Percentiles rank a stretch among this genome's conserved stretches.
These are phyloP conservation scores for Sardinella longiceps DNA, from an alignment of 2,797 vertebrate genomes.

Conservation along the genomic window DNA sequence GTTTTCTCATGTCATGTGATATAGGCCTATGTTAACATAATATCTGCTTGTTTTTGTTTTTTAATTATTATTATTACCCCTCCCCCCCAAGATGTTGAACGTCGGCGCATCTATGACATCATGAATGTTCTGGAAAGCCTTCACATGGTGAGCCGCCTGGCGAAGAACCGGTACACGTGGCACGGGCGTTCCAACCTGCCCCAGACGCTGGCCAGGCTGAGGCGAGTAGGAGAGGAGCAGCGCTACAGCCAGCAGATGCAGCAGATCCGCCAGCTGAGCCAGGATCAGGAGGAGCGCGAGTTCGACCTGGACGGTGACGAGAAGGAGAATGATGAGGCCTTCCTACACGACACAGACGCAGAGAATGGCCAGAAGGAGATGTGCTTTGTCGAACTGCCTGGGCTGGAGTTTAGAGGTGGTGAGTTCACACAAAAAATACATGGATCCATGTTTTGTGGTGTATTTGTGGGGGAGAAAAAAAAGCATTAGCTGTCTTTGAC, in stretches of 20 bases:
- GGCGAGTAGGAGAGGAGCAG: constrained; percentile 83
- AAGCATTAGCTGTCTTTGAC: not conserved
- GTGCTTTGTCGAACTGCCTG: constrained; percentile 87
- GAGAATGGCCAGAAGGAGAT: constrained; percentile 79
- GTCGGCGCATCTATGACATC: constrained; percentile 94
- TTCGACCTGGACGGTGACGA: constrained; percentile 74
- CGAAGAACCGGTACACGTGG: constrained; percentile 95
- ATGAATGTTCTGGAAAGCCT: constrained; percentile 97
- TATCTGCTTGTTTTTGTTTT: not conserved
- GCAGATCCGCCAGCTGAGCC: constrained; percentile 83
- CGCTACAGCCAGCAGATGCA: constrained; percentile 87
- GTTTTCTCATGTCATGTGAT: not conserved
- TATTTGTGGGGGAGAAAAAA: too few relatives aligned
- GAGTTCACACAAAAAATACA: constrained; percentile 43
- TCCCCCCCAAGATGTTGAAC: constrained; percentile 81
- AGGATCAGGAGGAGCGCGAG: constrained; percentile 77
- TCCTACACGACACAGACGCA: constrained; percentile 55
- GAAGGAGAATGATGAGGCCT: constrained; percentile 73
- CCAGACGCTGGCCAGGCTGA: constrained; percentile 85
- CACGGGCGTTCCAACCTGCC: constrained; percentile 86
- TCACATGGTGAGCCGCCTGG: constrained; percentile 95
- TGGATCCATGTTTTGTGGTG: too few relatives aligned
- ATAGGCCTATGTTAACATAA: not conserved
- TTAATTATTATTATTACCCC: too few relatives aligned
- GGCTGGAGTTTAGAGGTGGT: constrained; percentile 92